A percentile compares a stretch with the other conserved stretches of the same genome.
These are phyloP conservation scores for Leptarthrus brevirostris DNA, from an alignment of 2,888 invertebrate genomes.

Conservation along the genomic window DNA sequence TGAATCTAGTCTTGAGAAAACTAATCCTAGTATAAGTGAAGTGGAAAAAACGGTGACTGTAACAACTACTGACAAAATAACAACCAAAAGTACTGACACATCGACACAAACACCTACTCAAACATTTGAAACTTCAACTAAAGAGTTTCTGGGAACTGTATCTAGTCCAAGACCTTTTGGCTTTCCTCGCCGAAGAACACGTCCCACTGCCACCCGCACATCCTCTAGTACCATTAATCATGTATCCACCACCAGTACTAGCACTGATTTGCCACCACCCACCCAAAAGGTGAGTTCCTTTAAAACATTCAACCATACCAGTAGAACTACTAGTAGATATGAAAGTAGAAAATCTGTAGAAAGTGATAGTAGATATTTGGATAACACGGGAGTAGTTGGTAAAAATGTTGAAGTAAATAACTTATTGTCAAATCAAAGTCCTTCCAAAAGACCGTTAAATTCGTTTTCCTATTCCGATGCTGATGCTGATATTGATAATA, in stretches of 20 bases:
- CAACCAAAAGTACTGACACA: slow-evolving; percentile 28
- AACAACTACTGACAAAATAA: slow-evolving; percentile 20
- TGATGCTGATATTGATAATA: slow-evolving; percentile 20
- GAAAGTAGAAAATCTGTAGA: slow-evolving; percentile 36
- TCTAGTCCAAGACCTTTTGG: slow-evolving; percentile 71
- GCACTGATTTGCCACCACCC: slow-evolving; percentile 54
- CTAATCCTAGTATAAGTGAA: slow-evolving; percentile 51
- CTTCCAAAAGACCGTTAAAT: slow-evolving; percentile 18
- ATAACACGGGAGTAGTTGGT: not conserved
- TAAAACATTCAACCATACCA: slow-evolving; percentile 45
- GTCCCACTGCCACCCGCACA: slow-evolving; percentile 61
- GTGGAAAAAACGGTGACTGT: slow-evolving; percentile 28
- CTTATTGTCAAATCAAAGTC: not conserved
- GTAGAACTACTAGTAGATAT: slow-evolving; percentile 35
- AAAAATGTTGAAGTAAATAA: not conserved
- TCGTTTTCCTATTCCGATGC: slow-evolving; percentile 4
- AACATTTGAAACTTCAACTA: slow-evolving; percentile 57
- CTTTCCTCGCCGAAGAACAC: slow-evolving; percentile 68
- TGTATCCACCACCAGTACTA: slow-evolving; percentile 56
- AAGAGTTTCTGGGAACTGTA: slow-evolving; percentile 63
- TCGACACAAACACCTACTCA: slow-evolving; percentile 54
- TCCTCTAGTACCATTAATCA: slow-evolving; percentile 57
- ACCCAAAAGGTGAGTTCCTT: slow-evolving; percentile 65
- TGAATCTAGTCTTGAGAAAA: slow-evolving; percentile 60
- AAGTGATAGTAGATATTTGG: no score